Percentiles rank a stretch among this genome's conserved stretches.
Evolutionary conservation across 2,888 invertebrate species (phyloP).

Genomic region (Macrosoma leucophasiata): DNA sequence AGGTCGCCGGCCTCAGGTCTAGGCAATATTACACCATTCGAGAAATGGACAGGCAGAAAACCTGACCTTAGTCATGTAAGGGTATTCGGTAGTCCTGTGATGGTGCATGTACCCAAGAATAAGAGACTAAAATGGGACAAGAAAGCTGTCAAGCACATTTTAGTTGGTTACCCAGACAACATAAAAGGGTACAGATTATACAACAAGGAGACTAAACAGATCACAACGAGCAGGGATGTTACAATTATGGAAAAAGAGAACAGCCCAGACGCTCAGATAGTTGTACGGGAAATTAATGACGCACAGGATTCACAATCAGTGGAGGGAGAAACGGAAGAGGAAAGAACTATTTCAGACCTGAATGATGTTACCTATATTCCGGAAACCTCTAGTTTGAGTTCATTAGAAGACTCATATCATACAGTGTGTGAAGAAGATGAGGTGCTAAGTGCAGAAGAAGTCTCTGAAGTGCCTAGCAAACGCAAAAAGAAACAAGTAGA

Average conservation of each 20-base stretch:
- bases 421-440: slow-evolving; percentile 2
- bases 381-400: not conserved
- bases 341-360: not conserved
- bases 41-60: slow-evolving; percentile 17
- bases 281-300: slow-evolving; percentile 3
- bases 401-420: not conserved
- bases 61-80: slow-evolving; percentile 19
- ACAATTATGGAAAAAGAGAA: slow-evolving; percentile 14
- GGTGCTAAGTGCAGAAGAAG: not conserved
- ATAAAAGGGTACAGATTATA: no score
- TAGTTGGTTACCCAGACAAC: slow-evolving; percentile 26
- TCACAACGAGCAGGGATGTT: slow-evolving; percentile 23
- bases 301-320: not conserved
- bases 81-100: slow-evolving; percentile 18
- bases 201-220: no score
- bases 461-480: slow-evolving; percentile 1
- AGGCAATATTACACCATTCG: slow-evolving; percentile 14
- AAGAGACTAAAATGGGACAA: slow-evolving; percentile 21
- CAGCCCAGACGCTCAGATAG: not conserved
- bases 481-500: slow-evolving; percentile 9
- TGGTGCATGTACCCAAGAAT: slow-evolving; percentile 22
- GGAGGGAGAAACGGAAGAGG: not conserved
- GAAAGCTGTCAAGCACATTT: slow-evolving; percentile 15
- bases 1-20: not conserved
- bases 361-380: slow-evolving; percentile 3